phyloP scores from a whole-genome alignment of 2,113 vertebrate genomes.

The Cnemophilus loriae region DNA sequence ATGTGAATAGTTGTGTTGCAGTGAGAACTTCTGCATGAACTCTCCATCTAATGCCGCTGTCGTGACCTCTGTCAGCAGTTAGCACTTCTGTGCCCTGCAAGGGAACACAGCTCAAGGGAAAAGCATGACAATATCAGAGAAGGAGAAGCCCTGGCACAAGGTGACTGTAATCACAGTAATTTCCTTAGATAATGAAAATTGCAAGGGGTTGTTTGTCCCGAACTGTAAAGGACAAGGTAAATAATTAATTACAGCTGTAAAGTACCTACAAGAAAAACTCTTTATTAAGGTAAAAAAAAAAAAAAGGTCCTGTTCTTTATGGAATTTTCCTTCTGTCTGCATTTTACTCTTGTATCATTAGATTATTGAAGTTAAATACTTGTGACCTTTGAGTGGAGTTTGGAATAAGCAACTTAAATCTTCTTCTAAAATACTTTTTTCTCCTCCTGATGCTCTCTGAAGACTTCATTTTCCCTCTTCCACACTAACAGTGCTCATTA shows the following conservation, averaged over 20 bases:
- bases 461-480: background rate
- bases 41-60: background rate
- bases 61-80: background rate
- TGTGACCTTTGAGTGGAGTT: background rate
- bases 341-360: background rate
- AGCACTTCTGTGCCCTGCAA: background rate
- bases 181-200: constrained; percentile 29
- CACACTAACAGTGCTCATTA: background rate
- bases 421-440: background rate
- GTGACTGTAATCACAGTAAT: background rate
- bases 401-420: background rate
- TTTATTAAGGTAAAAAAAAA: background rate
- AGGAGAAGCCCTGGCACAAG: background rate
- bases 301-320: background rate
- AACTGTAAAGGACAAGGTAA: background rate
- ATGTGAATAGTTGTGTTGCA: background rate
- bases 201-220: background rate
- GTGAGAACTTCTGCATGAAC: background rate
- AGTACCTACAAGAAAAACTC: background rate
- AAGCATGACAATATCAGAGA: background rate
- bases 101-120: background rate
- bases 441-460: background rate
- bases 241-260: constrained; percentile 17
- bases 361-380: background rate
- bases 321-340: background rate